Evolutionary conservation across 2,888 invertebrate genomes (phyloP).

Genomic region (Chaetogeoica ovagalla): DNA sequence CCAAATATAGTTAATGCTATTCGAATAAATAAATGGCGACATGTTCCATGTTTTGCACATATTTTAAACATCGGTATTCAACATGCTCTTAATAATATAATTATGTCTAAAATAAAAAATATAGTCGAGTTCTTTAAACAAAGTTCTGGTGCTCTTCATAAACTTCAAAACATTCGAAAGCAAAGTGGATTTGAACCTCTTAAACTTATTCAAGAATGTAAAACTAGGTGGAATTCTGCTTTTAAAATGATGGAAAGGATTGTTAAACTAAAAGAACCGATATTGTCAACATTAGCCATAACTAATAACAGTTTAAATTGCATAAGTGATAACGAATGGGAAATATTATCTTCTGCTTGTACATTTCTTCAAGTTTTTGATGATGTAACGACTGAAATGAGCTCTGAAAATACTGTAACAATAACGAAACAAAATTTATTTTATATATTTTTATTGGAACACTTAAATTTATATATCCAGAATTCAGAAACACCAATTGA

Average conservation of each 20-base stretch:
- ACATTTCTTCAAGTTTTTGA: not conserved
- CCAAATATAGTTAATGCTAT: constrained; percentile 6
- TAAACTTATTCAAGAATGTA: constrained; percentile 14
- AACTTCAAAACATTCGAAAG: not conserved
- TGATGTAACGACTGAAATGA: not conserved
- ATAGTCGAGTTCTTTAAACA: constrained; percentile 9
- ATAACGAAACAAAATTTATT: constrained; percentile 24
- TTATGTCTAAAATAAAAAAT: not conserved
- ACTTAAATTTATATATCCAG: not conserved
- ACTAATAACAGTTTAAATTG: not conserved
- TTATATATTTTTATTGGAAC: not conserved
- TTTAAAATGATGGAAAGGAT: constrained; percentile 10
- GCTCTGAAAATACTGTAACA: not conserved
- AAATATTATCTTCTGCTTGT: constrained; percentile 6
- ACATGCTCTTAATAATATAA: not conserved
- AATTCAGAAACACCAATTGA: not conserved
- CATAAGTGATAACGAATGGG: no score
- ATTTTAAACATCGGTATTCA: constrained; percentile 4
- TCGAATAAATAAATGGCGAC: not conserved
- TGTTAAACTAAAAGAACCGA: not conserved
- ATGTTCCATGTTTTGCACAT: constrained; percentile 18
- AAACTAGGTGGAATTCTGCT: constrained; percentile 7
- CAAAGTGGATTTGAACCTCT: not conserved
- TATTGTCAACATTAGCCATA: constrained; percentile 26
- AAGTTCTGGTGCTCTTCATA: constrained; percentile 1